phyloP scores from a whole-genome alignment of 2,888 invertebrate species.

The Macrophya annulata region DNA sequence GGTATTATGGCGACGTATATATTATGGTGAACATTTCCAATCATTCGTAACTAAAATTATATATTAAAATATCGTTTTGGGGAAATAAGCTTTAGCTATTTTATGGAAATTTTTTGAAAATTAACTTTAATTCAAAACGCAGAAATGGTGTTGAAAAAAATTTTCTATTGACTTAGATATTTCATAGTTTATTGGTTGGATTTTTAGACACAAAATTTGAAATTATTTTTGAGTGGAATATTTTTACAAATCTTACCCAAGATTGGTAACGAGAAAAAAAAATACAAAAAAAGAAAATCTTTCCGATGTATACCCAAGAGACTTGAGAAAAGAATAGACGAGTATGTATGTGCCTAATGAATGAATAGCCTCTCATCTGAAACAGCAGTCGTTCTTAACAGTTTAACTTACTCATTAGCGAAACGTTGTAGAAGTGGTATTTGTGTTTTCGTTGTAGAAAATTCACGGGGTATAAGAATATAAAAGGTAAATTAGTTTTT shows the following conservation, averaged over 20 bases:
- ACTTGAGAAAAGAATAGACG: not conserved
- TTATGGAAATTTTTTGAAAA: too few relatives aligned
- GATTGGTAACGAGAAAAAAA: not conserved
- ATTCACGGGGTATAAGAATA: not conserved
- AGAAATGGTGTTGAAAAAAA: too few relatives aligned
- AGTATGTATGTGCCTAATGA: not conserved
- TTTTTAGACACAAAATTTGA: too few relatives aligned
- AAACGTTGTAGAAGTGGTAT: constrained; percentile 11
- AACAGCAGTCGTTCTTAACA: constrained; percentile 31
- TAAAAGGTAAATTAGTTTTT: constrained; percentile 48
- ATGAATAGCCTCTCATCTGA: not conserved
- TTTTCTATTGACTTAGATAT: too few relatives aligned
- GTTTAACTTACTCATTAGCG: constrained; percentile 36
- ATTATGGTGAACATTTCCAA: constrained; percentile 17
- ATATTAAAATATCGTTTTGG: not conserved
- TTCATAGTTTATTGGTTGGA: too few relatives aligned
- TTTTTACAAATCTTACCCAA: too few relatives aligned
- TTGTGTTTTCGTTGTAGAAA: not conserved
- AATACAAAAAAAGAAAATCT: not conserved
- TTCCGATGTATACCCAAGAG: not conserved
- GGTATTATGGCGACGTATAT: constrained; percentile 3
- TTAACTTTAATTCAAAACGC: too few relatives aligned
- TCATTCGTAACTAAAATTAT: not conserved
- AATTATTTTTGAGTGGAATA: too few relatives aligned
- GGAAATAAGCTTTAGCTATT: too few relatives aligned